Percentiles rank a stretch among this genome's conserved stretches.
phyloP scores from a whole-genome alignment of 2,888 invertebrate species.

The Taenaris catops region DNA sequence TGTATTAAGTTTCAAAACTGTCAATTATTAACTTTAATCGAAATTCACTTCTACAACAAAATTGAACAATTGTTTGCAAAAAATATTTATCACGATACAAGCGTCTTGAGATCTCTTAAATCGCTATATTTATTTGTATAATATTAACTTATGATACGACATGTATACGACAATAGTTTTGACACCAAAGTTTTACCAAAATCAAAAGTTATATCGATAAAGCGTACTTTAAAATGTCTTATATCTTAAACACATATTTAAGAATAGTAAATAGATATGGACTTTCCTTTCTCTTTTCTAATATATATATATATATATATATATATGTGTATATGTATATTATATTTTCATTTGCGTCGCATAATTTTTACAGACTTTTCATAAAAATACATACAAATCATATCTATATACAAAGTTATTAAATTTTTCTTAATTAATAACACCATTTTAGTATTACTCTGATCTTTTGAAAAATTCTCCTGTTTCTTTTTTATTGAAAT shows the following conservation, averaged over 20 bases:
- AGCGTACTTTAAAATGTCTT: slow-evolving; percentile 22
- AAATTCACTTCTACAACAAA: not conserved
- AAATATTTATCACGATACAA: slow-evolving; percentile 27
- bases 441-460: too few species aligned
- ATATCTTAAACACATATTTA: slow-evolving; percentile 13
- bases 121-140: slow-evolving; percentile 21
- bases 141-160: slow-evolving; percentile 15
- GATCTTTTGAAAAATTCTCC: too few species aligned
- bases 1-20: too few species aligned
- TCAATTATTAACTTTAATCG: too few species aligned
- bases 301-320: too few species aligned
- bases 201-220: slow-evolving; percentile 17
- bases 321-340: too few species aligned
- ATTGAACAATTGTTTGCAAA: slow-evolving; percentile 16
- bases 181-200: slow-evolving; percentile 14
- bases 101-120: slow-evolving; percentile 31
- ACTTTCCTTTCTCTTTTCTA: slow-evolving; percentile 17
- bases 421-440: too few species aligned
- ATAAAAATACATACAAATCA: too few species aligned
- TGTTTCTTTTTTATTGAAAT: too few species aligned
- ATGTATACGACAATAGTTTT: slow-evolving; percentile 15
- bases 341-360: too few species aligned
- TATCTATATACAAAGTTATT: too few species aligned
- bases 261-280: slow-evolving; percentile 22
- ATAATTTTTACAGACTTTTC: too few species aligned